Evolutionary conservation across 2,797 vertebrate genomes (phyloP).

Genomic region (Acridotheres tristis): DNA sequence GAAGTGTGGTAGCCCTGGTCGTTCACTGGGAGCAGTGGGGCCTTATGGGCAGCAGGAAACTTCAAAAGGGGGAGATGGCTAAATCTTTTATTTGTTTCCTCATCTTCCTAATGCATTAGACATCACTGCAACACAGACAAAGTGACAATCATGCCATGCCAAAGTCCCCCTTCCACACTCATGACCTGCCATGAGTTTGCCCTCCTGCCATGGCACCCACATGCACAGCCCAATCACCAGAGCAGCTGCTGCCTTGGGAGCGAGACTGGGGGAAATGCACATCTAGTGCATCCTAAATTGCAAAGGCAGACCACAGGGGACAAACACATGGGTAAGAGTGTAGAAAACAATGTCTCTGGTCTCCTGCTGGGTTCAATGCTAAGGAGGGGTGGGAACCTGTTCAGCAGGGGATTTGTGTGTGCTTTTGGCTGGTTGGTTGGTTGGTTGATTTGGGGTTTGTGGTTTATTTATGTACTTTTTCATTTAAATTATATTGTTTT

Average conservation of each 20-base stretch:
- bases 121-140: neutral
- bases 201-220: neutral
- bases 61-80: neutral
- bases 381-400: neutral
- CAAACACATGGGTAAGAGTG: neutral
- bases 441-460: neutral
- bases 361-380: neutral
- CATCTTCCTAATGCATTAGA: neutral
- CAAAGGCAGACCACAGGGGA: neutral
- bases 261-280: neutral
- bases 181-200: rapidly evolving
- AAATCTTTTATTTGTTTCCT: neutral
- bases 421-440: neutral
- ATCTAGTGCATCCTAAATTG: neutral
- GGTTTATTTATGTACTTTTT: neutral
- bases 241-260: neutral
- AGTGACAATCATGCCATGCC: rapidly evolving
- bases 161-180: neutral
- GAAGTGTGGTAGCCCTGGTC: neutral
- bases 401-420: rapidly evolving
- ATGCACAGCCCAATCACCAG: neutral
- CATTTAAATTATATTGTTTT: neutral
- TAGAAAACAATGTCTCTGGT: neutral
- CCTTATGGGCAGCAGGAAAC: rapidly evolving
- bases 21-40: neutral